Evolutionary conservation across 2,888 invertebrate genomes (phyloP), one percentile per base, ranked within the genome.

Genomic region (Lasioglossum oenotherae): DNA sequence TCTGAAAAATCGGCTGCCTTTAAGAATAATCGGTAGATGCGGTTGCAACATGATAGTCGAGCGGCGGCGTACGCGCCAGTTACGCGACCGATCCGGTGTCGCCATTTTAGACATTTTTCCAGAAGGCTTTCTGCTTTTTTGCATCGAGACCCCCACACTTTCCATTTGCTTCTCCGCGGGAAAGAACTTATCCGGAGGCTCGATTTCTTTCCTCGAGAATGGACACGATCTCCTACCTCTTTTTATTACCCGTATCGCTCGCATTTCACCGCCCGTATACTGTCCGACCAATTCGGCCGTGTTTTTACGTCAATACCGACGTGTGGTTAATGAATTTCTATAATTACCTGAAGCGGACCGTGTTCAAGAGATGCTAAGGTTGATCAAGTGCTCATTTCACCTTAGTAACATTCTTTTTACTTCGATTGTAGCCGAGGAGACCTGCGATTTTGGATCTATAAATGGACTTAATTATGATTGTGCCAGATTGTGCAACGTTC

Each of bases 1-100:
- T 10, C 60, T 79, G 83, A 91, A 91, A 91, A 91, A 91, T 88
- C 78, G 38, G 27, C 10, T 57, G 73, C 81, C 85, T 89, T 90
- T 87, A 90, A 90, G 90, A 91, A 91, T 89, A 82, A 91, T 91
- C 90, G 86, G 84, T 90, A 85, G 90, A 80, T 88, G 91, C 89
- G 91, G 91, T 91, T 91, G 91, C 81, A 91, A 91, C 82, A 81
- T 79, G 91, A 91, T 91, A 91, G 85, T 88, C 78, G 74, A 78
- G 78, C 75, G 69, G 90, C 81, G 83, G 88, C 85, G 76, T 69
- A 69, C 80, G 64, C 82, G 60, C 75, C 76, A 78, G 85, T 85
- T 88, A 78, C 76, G 81, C 72, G 77, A 85, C 80, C 85, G 86
- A 86, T 78, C 86, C 77, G 84, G 82, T 82, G 80, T 84, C 77